Evolutionary conservation across 2,797 vertebrate species (phyloP).

Genomic region (Myotis pilosus): DNA sequence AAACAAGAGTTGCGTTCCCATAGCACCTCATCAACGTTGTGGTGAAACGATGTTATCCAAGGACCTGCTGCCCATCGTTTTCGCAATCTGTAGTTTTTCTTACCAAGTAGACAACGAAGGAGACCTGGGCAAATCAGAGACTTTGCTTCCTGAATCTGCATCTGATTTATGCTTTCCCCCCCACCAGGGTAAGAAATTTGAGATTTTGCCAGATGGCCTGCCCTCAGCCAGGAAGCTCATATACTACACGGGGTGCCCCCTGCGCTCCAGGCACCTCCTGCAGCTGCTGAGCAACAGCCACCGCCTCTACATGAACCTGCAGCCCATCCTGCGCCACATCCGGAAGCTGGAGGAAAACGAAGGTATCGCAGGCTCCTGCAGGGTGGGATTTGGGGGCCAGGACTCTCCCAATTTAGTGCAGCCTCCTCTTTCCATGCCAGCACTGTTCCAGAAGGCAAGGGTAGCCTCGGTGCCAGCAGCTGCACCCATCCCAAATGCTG

Average conservation of each 20-base stretch:
- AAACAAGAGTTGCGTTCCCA: neutral
- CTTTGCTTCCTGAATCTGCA: neutral
- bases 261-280: constrained; percentile 95
- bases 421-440: neutral
- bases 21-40: neutral
- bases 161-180: neutral
- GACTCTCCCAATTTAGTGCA: neutral
- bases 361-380: constrained; percentile 83
- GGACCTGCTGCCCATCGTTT: neutral
- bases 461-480: neutral
- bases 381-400: neutral
- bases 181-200: constrained; percentile 97
- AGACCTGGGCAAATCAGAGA: neutral
- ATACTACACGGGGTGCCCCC: constrained; percentile 96
- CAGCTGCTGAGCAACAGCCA: constrained; percentile 98
- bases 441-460: neutral
- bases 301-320: constrained; percentile 98
- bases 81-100: neutral
- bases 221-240: constrained; percentile 97
- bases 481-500: neutral
- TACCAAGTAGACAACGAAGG: neutral
- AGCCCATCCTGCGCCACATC: constrained; percentile 95
- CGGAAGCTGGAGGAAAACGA: constrained; percentile 96
- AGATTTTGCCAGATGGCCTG: constrained; percentile 96
- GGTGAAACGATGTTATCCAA: neutral